A percentile compares a stretch with the other conserved stretches of the same genome.
Conservation (phyloP, 30 jellyfish, hydroid and myxozoan genomes). For the Aurelia sp. region DNA sequence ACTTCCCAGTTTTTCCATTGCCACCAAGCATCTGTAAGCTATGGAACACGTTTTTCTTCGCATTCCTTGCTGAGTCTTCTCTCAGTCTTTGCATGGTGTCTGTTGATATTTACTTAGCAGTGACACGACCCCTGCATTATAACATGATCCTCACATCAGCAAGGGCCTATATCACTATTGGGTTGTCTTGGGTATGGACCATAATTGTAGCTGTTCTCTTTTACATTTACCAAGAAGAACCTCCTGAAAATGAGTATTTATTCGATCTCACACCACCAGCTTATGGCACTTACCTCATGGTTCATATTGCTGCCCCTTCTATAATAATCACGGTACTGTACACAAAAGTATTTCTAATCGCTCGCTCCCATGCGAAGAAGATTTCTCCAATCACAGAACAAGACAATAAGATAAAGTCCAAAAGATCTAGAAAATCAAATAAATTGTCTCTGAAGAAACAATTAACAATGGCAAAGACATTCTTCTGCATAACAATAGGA, state of each 20-base stretch:
- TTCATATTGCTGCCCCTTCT: conserved; percentile 53
- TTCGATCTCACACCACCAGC: conserved; percentile 46
- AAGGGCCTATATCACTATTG: conserved; percentile 20
- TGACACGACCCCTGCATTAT: conserved; percentile 47
- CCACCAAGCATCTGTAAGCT: conserved; percentile 46
- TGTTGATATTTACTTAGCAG: conserved; percentile 51
- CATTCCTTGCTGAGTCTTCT: conserved; percentile 58
- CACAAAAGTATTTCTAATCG: conserved; percentile 47
- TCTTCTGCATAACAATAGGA: conserved; percentile 46
- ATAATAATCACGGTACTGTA: conserved; percentile 28
- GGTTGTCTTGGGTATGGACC: conserved; percentile 51
- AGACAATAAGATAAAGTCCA: neutral
- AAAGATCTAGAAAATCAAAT: neutral
- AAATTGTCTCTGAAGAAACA: conserved; percentile 24
- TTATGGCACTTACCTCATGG: conserved; percentile 39
- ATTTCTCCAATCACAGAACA: conserved; percentile 10
- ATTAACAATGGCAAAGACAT: conserved; percentile 58
- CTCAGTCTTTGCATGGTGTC: conserved; percentile 30
- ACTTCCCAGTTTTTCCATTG: conserved; percentile 63
- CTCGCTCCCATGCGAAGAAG: conserved; percentile 48
- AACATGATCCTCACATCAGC: conserved; percentile 6
- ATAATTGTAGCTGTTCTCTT: conserved; percentile 29
- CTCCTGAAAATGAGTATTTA: conserved; percentile 59
- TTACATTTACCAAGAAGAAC: conserved; percentile 56
- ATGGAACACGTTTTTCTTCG: conserved; percentile 73